Percentiles rank a stretch among this genome's conserved stretches.
phyloP scores from a whole-genome alignment of 2,797 vertebrate species.

The Neomorphus geoffroyi region DNA sequence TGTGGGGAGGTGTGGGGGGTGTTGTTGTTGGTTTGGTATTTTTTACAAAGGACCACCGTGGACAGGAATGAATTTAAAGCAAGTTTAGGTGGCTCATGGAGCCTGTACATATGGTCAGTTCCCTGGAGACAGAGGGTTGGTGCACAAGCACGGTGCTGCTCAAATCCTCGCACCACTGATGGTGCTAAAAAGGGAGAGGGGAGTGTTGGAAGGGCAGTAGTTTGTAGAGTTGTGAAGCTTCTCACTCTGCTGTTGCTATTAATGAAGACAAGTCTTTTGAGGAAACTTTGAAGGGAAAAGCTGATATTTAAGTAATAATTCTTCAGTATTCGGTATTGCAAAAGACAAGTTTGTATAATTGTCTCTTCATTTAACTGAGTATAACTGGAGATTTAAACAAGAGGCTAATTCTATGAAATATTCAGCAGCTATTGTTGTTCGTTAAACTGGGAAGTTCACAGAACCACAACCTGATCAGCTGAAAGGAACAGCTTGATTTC shows the following conservation, averaged over 20 bases:
- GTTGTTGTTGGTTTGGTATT: not conserved
- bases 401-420: not conserved
- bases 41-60: not conserved
- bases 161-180: not conserved
- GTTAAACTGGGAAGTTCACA: not conserved
- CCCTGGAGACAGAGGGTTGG: not conserved
- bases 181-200: not conserved
- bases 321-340: not conserved
- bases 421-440: not conserved
- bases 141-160: not conserved
- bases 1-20: no score
- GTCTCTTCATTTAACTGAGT: not conserved
- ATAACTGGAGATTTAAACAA: not conserved
- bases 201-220: not conserved
- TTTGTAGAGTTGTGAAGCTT: not conserved
- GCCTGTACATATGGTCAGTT: not conserved
- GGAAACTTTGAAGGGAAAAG: not conserved
- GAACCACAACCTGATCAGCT: constrained; percentile 4
- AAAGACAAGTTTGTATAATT: not conserved
- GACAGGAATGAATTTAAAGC: not conserved
- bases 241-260: not conserved
- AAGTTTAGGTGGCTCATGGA: not conserved
- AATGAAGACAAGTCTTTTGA: not conserved
- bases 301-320: not conserved
- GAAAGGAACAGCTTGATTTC: not conserved